These are phyloP conservation scores for Nothobranchius kuhntae DNA, from an alignment of 2,113 vertebrate genomes.

Conservation along the genomic window DNA sequence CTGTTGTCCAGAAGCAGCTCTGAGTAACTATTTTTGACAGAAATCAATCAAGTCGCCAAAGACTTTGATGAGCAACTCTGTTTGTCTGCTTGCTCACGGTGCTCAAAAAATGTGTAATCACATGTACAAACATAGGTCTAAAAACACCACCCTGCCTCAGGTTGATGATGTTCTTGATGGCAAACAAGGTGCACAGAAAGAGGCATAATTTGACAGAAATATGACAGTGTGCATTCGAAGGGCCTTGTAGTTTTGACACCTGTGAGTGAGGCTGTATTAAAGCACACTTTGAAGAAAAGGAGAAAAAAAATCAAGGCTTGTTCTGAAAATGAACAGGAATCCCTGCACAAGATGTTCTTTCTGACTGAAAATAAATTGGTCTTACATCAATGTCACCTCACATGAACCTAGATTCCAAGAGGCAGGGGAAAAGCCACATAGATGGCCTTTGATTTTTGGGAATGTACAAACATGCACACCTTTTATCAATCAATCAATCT, in stretches of 20 bases:
- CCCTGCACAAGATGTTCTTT: conserved; percentile 57
- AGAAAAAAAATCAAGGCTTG: conserved; percentile 70
- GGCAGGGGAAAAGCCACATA: conserved; percentile 18
- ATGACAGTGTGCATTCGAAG: conserved; percentile 59
- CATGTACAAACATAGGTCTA: conserved; percentile 52
- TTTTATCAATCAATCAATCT: no score
- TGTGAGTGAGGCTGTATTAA: conserved; percentile 65
- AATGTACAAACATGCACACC: conserved; percentile 26
- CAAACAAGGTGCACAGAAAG: conserved; percentile 64
- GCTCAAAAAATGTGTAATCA: conserved; percentile 42
- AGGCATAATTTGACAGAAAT: conserved; percentile 67
- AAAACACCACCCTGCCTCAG: conserved; percentile 46
- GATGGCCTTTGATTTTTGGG: conserved; percentile 57
- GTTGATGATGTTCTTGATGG: conserved; percentile 60
- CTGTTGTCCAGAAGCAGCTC: conserved; percentile 43
- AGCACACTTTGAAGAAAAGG: conserved; percentile 73
- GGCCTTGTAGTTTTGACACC: conserved; percentile 72
- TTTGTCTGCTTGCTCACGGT: conserved; percentile 46
- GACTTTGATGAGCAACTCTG: conserved; percentile 40
- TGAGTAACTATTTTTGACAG: conserved; percentile 41
- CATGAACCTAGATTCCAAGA: conserved; percentile 50
- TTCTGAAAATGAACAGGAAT: conserved; percentile 47
- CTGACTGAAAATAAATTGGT: conserved; percentile 76
- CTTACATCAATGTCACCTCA: conserved; percentile 61
- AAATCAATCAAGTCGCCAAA: conserved; percentile 60